These are phyloP conservation scores for Chymomyza caudatula DNA, from an alignment of 2,888 invertebrate species.

Conservation along the genomic window DNA sequence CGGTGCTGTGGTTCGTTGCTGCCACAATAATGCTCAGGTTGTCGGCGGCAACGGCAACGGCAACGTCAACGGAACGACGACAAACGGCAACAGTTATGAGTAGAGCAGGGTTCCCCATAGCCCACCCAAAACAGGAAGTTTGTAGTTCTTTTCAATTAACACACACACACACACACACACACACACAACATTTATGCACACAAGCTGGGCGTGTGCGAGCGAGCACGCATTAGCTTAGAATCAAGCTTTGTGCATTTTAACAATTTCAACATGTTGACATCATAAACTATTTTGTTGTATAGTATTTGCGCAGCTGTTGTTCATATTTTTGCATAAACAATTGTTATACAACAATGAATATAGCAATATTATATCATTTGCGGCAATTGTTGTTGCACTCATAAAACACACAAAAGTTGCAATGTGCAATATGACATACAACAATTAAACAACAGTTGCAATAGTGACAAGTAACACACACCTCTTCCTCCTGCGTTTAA, in stretches of 20 bases:
- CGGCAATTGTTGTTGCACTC: conserved; percentile 4
- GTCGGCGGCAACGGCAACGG: conserved; percentile 58
- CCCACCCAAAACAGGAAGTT: conserved; percentile 54
- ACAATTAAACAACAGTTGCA: background rate
- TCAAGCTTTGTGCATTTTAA: conserved; percentile 18
- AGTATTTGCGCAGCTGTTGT: conserved; percentile 40
- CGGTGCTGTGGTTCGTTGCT: conserved; percentile 21
- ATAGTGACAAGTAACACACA: background rate
- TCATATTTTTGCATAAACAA: conserved; percentile 51
- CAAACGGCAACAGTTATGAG: conserved; percentile 46
- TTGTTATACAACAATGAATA: conserved; percentile 50
- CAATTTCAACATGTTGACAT: conserved; percentile 18
- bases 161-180: background rate
- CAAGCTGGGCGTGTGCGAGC: conserved; percentile 8
- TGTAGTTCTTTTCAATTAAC: conserved; percentile 59
- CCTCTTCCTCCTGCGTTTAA: background rate
- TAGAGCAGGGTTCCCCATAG: conserved; percentile 3
- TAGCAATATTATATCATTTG: conserved; percentile 37
- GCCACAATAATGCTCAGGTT: conserved; percentile 71
- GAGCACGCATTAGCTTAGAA: conserved; percentile 1
- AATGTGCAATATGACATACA: background rate
- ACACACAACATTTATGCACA: background rate
- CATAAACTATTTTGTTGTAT: conserved; percentile 2
- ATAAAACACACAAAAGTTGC: background rate
- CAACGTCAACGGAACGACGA: conserved; percentile 20